Evolutionary conservation across 2,113 vertebrate species (phyloP).

Genomic region (Pachycephala philippinensis): DNA sequence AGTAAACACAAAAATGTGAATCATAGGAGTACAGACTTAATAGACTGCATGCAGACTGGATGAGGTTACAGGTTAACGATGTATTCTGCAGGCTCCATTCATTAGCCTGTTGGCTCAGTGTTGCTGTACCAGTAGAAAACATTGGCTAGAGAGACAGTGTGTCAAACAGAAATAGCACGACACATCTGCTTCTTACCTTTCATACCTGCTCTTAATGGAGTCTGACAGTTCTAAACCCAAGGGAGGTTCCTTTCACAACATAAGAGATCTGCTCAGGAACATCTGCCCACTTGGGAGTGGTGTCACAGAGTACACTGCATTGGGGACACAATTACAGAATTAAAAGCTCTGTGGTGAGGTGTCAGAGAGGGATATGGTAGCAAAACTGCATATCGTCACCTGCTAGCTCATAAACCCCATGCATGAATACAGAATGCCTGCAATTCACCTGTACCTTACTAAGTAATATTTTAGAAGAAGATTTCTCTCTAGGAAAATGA

Average conservation of each 20-base stretch:
- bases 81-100: conserved; percentile 44
- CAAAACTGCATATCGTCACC: background rate
- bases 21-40: conserved; percentile 18
- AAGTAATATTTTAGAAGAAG: background rate
- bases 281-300: background rate
- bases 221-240: conserved; percentile 42
- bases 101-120: conserved; percentile 50
- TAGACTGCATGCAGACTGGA: background rate
- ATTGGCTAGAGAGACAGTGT: background rate
- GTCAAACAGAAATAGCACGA: background rate
- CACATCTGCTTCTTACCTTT: conserved; percentile 27
- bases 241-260: conserved; percentile 3
- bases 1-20: background rate
- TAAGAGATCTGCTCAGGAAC: conserved; percentile 18
- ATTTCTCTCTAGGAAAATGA: background rate
- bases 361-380: background rate
- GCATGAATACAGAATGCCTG: background rate
- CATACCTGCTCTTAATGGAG: conserved; percentile 26
- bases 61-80: conserved; percentile 66
- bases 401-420: background rate
- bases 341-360: background rate
- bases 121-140: background rate
- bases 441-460: background rate
- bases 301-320: background rate
- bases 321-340: background rate